Evolutionary conservation across 2,797 vertebrate genomes (phyloP).

Genomic region (Philypnodon macrostomus): DNA sequence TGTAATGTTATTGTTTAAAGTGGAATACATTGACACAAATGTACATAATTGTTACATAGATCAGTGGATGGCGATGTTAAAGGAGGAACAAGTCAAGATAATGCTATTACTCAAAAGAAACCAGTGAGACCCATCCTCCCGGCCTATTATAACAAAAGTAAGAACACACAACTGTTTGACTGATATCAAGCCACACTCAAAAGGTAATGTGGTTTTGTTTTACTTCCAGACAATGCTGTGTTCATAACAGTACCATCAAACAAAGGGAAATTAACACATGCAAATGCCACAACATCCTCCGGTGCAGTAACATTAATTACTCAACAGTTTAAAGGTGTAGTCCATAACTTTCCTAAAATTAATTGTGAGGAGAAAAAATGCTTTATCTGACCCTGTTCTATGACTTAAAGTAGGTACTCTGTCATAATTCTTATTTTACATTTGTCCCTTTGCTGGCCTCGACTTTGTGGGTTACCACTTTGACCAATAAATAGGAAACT

Average conservation of each 20-base stretch:
- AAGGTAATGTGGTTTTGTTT: constrained; percentile 18
- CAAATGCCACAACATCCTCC: constrained; percentile 25
- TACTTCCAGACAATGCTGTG: constrained; percentile 49
- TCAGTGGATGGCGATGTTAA: constrained; percentile 22
- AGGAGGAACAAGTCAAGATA: constrained; percentile 14
- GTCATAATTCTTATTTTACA: no score
- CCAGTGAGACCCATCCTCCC: constrained; percentile 70
- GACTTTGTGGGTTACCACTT: constrained; percentile 66
- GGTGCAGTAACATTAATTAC: constrained; percentile 45
- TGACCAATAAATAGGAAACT: no score
- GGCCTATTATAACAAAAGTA: constrained; percentile 58
- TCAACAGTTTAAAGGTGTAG: no score
- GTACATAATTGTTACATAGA: constrained; percentile 21
- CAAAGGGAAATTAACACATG: constrained; percentile 40
- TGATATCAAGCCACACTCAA: no score
- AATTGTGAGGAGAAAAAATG: no score
- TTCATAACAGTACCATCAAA: constrained; percentile 58
- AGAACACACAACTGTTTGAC: constrained; percentile 3
- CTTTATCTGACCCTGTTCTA: no score
- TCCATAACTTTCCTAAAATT: no score
- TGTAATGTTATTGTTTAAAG: background rate
- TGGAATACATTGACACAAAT: background rate
- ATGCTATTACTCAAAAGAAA: constrained; percentile 43
- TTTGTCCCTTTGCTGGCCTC: no score
- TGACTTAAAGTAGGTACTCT: no score